Conservation (phyloP, 2,888 invertebrate species). For the Lasioglossum lativentre region DNA sequence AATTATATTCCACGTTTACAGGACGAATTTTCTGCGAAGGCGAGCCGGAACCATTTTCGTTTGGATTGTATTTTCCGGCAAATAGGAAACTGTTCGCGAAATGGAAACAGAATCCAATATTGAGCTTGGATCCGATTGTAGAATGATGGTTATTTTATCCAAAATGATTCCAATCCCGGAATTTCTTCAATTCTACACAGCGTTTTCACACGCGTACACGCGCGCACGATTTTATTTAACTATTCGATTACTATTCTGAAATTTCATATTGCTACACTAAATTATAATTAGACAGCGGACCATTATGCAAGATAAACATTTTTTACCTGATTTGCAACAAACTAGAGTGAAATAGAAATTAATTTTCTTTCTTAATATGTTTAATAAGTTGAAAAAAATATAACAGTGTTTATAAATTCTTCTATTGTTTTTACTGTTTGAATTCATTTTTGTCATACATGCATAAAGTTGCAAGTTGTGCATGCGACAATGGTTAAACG, state of each 20-base stretch:
- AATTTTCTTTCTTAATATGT: too few relatives aligned
- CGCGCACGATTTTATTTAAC: neutral
- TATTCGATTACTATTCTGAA: neutral
- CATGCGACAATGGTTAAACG: neutral
- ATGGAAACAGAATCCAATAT: conserved; percentile 24
- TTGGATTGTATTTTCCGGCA: conserved; percentile 5
- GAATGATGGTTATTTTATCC: conserved; percentile 12
- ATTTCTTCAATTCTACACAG: neutral
- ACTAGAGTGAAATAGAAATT: too few relatives aligned
- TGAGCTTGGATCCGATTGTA: neutral
- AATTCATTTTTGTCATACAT: too few relatives aligned
- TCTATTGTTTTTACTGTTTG: too few relatives aligned
- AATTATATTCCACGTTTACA: conserved; percentile 51
- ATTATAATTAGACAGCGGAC: neutral
- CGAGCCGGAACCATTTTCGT: neutral
- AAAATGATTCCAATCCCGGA: neutral
- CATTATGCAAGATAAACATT: too few relatives aligned
- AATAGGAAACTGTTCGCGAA: conserved; percentile 35
- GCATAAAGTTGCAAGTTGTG: too few relatives aligned
- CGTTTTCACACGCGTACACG: neutral
- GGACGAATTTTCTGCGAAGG: conserved; percentile 42
- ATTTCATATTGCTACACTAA: neutral
- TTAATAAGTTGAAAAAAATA: too few relatives aligned
- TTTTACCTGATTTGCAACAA: too few relatives aligned
- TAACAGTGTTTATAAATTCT: too few relatives aligned